Conservation (phyloP, 37 sponge, comb jelly and placozoan genomes). For the Cladorhizidae sp. region DNA sequence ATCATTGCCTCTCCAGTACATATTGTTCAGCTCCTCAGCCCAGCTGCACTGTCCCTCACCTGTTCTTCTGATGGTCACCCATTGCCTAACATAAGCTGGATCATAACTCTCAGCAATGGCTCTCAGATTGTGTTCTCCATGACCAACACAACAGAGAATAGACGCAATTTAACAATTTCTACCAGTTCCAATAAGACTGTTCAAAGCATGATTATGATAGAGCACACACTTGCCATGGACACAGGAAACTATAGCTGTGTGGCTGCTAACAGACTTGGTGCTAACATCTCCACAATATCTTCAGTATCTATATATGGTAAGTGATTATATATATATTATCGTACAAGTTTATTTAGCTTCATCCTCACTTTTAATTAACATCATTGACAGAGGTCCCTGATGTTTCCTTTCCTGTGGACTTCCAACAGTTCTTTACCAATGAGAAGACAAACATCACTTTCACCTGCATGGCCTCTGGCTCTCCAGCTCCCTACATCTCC, state of each 20-base stretch:
- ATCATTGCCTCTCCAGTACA: not conserved
- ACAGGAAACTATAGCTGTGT: constrained; percentile 48
- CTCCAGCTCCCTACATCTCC: constrained; percentile 59
- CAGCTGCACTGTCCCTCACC: constrained; percentile 18
- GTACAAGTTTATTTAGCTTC: no score
- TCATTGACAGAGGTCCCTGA: constrained; percentile 2
- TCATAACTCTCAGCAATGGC: constrained; percentile 20
- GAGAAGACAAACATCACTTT: constrained; percentile 30
- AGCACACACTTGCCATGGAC: constrained; percentile 10
- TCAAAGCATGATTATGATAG: constrained; percentile 39
- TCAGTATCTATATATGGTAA: constrained; percentile 40
- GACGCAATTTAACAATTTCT: constrained; percentile 1
- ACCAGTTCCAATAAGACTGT: not conserved
- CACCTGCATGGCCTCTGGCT: constrained; percentile 58
- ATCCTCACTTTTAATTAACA: no score
- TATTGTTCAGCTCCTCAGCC: constrained; percentile 4
- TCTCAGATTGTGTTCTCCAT: constrained; percentile 4
- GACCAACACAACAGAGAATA: not conserved
- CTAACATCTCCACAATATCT: not conserved
- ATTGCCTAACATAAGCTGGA: constrained; percentile 42
- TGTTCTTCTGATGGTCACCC: constrained; percentile 48
- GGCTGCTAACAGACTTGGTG: constrained; percentile 21
- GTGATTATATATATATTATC: no score
- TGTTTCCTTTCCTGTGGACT: not conserved
- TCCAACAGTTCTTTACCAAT: constrained; percentile 4